Evolutionary conservation across 2,113 vertebrate species (phyloP), one percentile per base, ranked within the genome.

Genomic region (Ursus arctos): DNA sequence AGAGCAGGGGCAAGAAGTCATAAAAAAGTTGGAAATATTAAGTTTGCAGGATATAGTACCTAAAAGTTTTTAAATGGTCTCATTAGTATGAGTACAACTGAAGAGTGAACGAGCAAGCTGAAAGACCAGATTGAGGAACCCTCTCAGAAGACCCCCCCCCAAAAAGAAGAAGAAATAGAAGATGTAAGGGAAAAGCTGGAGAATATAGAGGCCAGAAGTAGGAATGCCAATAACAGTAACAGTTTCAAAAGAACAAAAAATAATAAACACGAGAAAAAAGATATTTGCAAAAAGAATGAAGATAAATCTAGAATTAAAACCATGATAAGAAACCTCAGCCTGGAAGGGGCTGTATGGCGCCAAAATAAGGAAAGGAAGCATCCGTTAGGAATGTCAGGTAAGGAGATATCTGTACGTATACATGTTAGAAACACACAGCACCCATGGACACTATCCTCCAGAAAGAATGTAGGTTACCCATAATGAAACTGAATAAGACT

Each of bases 11-110:
- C 63, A 80, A 92, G 47, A 81, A 86, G 24, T 84, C 7, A 89
- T 63, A 24, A 47, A 26, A 16, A 92, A 88, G 53, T 65, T 82
- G 2, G 61, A 90, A 69, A 76, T 92, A 63, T 11, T 91, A 94
- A 80, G n/a, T 36, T 24, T 53, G 14, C 47, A 72, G 22, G 89
- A 82, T 40, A 80, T 0, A 76, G 47, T 19, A 47, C 11, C 33
- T 81, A 11, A 63, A 28, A 33, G 31, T 18, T 51, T 63, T 88
- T 76, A 24, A 92, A 21, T 88, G 26, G 16, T 12, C 26, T 84
- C 76, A 92, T 76, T 49, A 61, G 3, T 16, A 55, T 76, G 11
- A 63, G 7, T 47, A 47, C 11, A 84, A 69, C 4, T 33, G 36
- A 65, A 86, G 24, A 72, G 24, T 71, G 28, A 55, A 24, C 15